Conservation (phyloP, 2,113 vertebrate genomes). For the Nematolebias whitei region DNA sequence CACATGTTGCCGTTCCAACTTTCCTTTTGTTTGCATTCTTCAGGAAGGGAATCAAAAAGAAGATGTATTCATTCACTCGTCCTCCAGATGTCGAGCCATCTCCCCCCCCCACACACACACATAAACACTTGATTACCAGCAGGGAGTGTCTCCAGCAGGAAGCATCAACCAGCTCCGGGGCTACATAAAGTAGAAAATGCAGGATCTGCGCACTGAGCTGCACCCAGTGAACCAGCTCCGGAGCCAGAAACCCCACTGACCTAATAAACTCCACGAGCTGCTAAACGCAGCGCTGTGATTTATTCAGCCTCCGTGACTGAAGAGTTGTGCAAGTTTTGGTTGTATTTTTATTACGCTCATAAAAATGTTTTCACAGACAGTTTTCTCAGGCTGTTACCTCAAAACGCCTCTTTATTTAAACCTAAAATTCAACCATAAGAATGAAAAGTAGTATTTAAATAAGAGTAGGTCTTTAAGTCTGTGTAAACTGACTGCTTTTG, state of each 20-base stretch:
- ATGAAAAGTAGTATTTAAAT: too few species aligned
- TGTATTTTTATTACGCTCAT: background rate
- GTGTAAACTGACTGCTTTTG: too few species aligned
- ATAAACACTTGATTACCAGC: conserved; percentile 45
- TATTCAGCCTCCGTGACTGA: conserved; percentile 5
- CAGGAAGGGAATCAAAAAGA: conserved; percentile 36
- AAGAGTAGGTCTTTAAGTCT: too few species aligned
- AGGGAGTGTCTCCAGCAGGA: conserved; percentile 53
- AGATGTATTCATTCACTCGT: conserved; percentile 42
- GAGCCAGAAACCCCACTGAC: conserved; percentile 54
- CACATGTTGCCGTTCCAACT: conserved; percentile 37
- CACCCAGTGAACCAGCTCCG: conserved; percentile 60
- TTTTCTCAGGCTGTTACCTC: background rate
- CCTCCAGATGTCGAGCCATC: conserved; percentile 52
- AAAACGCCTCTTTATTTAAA: background rate
- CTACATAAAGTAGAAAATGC: conserved; percentile 38
- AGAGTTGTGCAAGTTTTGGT: background rate
- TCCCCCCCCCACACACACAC: too few species aligned
- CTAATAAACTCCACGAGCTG: conserved; percentile 17
- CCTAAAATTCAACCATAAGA: too few species aligned
- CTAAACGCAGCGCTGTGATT: conserved; percentile 26
- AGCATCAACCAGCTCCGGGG: conserved; percentile 48
- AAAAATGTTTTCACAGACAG: background rate
- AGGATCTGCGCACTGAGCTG: conserved; percentile 41
- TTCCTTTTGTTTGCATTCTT: conserved; percentile 41